Percentiles rank a stretch among this genome's conserved stretches.
Evolutionary conservation across 2,888 invertebrate species (phyloP).

Genomic region (Flexamia atlantica): DNA sequence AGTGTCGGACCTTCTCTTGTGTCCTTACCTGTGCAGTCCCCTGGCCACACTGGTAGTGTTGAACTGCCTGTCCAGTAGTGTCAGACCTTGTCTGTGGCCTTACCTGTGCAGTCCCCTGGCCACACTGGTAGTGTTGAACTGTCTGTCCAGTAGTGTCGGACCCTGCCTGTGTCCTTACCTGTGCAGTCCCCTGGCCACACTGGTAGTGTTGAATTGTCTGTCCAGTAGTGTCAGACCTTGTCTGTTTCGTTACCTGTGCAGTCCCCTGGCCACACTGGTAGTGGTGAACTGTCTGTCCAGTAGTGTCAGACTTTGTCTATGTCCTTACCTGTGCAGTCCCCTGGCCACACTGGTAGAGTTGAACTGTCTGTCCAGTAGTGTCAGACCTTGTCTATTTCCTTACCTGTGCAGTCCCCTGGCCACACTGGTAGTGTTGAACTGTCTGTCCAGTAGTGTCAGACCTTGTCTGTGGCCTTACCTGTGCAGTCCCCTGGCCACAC

Average conservation of each 20-base stretch:
- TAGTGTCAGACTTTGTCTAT: too few species aligned
- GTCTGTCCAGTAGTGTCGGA: constrained; percentile 30
- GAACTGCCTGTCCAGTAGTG: constrained; percentile 13
- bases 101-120: constrained; percentile 50
- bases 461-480: too few species aligned
- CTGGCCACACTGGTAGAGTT: constrained; percentile 46
- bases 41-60: constrained; percentile 51
- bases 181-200: constrained; percentile 45
- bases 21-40: constrained; percentile 38
- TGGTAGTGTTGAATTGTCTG: constrained; percentile 45
- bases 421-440: constrained; percentile 50
- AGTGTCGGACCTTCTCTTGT: constrained; percentile 29
- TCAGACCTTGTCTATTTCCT: constrained; percentile 22
- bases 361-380: constrained; percentile 43
- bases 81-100: not conserved
- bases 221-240: constrained; percentile 22
- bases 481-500: too few species aligned
- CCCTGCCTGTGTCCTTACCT: constrained; percentile 28
- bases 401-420: constrained; percentile 54
- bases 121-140: constrained; percentile 45
- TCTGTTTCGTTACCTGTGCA: constrained; percentile 34
- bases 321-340: too few species aligned
- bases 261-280: constrained; percentile 46
- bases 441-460: constrained; percentile 26
- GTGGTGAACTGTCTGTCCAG: constrained; percentile 39